A percentile compares a stretch with the other conserved stretches of the same genome.
Evolutionary conservation across 2,888 invertebrate species (phyloP).

Genomic region (Andrena praecox): DNA sequence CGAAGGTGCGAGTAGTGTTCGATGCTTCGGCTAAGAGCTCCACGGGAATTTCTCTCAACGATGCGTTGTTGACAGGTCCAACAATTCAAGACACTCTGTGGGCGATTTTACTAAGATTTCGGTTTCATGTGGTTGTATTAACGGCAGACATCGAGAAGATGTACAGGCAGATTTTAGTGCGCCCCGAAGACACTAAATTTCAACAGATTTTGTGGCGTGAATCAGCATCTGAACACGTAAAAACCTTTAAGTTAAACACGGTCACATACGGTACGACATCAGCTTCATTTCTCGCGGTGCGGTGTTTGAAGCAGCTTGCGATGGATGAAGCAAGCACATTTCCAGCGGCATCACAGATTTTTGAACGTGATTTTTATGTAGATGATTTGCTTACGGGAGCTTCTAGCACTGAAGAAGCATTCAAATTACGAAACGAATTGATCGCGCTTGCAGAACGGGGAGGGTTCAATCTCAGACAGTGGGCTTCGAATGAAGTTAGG

Average conservation of each 20-base stretch:
- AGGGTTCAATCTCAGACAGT: neutral
- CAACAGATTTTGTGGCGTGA: neutral
- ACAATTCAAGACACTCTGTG: neutral
- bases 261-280: neutral
- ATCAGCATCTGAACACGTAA: neutral
- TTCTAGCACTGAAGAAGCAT: neutral
- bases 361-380: constrained; percentile 8
- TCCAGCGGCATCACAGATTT: neutral
- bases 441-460: neutral
- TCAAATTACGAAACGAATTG: neutral
- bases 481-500: neutral
- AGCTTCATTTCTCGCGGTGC: neutral
- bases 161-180: neutral
- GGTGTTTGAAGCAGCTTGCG: neutral
- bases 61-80: neutral
- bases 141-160: neutral
- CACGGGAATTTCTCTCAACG: neutral
- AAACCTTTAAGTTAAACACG: neutral
- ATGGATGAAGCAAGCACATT: neutral
- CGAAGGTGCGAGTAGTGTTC: neutral
- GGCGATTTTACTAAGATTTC: neutral
- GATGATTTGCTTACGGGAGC: neutral
- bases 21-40: neutral
- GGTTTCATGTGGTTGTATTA: neutral
- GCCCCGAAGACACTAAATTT: neutral